phyloP scores from a whole-genome alignment of 2,888 invertebrate genomes.

The Chalcosyrphus nemorum region DNA sequence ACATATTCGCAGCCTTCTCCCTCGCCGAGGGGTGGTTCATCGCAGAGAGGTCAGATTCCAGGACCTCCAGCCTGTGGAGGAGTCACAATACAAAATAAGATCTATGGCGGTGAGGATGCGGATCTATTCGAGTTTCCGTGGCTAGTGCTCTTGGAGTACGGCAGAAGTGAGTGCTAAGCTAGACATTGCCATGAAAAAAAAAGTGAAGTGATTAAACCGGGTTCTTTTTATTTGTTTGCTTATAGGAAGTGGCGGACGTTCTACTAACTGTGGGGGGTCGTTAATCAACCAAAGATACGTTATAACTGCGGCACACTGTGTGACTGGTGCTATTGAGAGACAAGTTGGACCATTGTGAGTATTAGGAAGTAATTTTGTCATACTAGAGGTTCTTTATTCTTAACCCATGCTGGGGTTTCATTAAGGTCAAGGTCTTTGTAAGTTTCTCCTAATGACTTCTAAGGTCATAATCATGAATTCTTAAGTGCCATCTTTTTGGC shows the following conservation, averaged over 20 bases:
- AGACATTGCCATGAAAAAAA: background rate
- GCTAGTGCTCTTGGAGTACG: constrained; percentile 87
- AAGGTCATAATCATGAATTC: background rate
- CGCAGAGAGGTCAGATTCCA: constrained; percentile 67
- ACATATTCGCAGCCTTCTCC: constrained; percentile 19
- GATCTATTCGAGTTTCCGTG: constrained; percentile 87
- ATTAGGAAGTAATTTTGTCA: background rate
- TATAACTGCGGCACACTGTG: constrained; percentile 86
- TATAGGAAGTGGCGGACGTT: constrained; percentile 74
- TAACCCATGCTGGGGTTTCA: background rate
- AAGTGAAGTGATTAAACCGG: background rate
- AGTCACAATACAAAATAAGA: constrained; percentile 82
- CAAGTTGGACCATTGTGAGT: constrained; percentile 84
- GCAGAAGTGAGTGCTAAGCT: constrained; percentile 75
- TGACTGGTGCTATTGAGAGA: constrained; percentile 82
- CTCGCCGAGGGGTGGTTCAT: constrained; percentile 33
- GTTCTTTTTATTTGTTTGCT: too few species aligned
- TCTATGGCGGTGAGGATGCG: constrained; percentile 85
- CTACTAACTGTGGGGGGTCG: constrained; percentile 80
- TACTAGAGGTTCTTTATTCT: background rate
- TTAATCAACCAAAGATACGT: constrained; percentile 83
- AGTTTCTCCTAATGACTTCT: background rate
- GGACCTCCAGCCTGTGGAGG: constrained; percentile 79
- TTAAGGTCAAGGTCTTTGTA: background rate
- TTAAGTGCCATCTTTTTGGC: background rate